phyloP scores from a whole-genome alignment of 2,113 vertebrate species.

The Cranoglanis bouderius region DNA sequence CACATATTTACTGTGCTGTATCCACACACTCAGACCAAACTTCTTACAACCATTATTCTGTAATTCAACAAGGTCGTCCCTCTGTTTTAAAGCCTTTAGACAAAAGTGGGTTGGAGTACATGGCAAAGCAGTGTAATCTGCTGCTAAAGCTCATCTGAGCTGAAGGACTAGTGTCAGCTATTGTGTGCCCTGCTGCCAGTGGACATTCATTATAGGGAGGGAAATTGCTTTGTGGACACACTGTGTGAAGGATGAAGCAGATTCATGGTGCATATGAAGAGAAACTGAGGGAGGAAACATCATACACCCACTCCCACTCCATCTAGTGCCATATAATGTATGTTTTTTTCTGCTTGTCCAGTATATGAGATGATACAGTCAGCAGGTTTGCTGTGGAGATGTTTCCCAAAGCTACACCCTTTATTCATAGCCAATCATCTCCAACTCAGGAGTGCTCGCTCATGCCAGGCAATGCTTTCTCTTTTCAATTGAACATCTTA shows the following conservation, averaged over 20 bases:
- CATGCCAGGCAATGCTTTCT: neutral
- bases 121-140: neutral
- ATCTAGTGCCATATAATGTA: slow-evolving; percentile 17
- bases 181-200: slow-evolving; percentile 28
- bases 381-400: slow-evolving; percentile 24
- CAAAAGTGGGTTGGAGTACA: neutral
- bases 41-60: neutral
- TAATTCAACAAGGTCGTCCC: slow-evolving; percentile 32
- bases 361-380: slow-evolving; percentile 32
- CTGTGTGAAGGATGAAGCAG: slow-evolving; percentile 2
- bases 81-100: slow-evolving; percentile 16
- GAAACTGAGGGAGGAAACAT: slow-evolving; percentile 13
- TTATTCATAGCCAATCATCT: neutral
- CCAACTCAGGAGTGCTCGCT: neutral
- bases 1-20: neutral
- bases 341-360: slow-evolving; percentile 2
- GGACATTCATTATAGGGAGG: slow-evolving; percentile 21
- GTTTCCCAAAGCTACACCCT: slow-evolving; percentile 29
- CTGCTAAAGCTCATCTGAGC: slow-evolving; percentile 35
- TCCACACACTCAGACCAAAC: neutral
- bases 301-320: neutral
- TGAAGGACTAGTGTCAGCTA: slow-evolving; percentile 26
- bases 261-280: neutral
- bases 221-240: slow-evolving; percentile 19
- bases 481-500: slow-evolving; percentile 38